Evolutionary conservation across 2,888 invertebrate genomes (phyloP), one percentile per base, ranked within the genome.

Genomic region (Brenthis daphne): DNA sequence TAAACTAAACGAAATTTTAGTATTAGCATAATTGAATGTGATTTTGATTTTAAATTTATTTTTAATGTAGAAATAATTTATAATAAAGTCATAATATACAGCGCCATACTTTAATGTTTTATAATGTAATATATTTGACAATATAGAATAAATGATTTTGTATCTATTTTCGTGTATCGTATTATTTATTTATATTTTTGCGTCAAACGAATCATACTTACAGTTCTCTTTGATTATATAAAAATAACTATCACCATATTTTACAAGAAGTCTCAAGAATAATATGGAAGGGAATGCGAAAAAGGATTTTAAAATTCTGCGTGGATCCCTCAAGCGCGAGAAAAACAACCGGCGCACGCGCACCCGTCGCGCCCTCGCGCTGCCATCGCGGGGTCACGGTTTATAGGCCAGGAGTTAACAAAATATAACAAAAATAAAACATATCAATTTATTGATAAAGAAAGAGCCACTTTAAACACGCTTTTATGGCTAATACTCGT

Each of bases 341-440:
- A 71, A 70, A 73, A 76, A 75, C 65, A 70, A 71, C 73, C 70
- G 70, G 24, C 70, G 64, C 65, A 61, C 60, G 70, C 69, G 69
- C 54, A 29, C 53, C 65, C 53, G 57, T 58, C 57, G 56, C 63
- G 66, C 54, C 29, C 64, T 47, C 65, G 60, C 70, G 64, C 57
- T 69, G 66, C 58, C 60, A 64, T 67, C 65, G 69, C 67, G 70
- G 76, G 77, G 77, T 75, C 78, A 75, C 51, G 13, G 5, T 64
- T 24, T 24, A 57, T 74, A 73, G 60, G 12, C 58, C 37, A 47
- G 61, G 71, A 74, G 67, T 57, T 55, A 16, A 2, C 6, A 0
- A 43, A 43, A 43, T 43, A 43, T 43, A 43, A 43, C 11, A 1
- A 11, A 43, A 11, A 29, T 29, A 29, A 8, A 11, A 43, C 37